These are phyloP conservation scores for Parnassius apollo DNA, from an alignment of 2,888 invertebrate species.

Conservation along the genomic window DNA sequence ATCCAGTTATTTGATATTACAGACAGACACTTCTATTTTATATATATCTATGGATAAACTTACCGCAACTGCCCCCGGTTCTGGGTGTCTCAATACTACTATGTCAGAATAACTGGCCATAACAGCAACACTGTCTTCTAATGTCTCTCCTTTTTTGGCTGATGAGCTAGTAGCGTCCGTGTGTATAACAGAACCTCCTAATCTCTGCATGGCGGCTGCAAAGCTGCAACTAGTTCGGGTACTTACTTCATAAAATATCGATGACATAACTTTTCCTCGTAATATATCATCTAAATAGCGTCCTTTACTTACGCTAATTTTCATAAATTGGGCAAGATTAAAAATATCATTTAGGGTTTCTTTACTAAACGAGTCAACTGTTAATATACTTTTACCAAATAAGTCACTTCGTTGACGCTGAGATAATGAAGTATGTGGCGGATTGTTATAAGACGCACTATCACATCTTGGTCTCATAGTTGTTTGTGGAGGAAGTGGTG, in stretches of 20 bases:
- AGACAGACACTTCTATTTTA: background rate
- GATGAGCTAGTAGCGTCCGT: slow-evolving; percentile 96
- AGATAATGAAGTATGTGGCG: slow-evolving; percentile 58
- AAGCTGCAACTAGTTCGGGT: slow-evolving; percentile 98
- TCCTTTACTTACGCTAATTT: slow-evolving; percentile 91
- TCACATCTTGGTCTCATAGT: slow-evolving; percentile 78
- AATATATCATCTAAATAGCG: slow-evolving; percentile 91
- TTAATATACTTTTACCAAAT: slow-evolving; percentile 89
- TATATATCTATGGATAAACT: slow-evolving; percentile 53
- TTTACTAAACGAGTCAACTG: slow-evolving; percentile 92
- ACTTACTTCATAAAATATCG: slow-evolving; percentile 98
- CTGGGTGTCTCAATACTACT: slow-evolving; percentile 95
- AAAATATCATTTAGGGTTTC: slow-evolving; percentile 96
- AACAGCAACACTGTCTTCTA: slow-evolving; percentile 92
- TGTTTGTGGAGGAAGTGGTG: slow-evolving; percentile 73
- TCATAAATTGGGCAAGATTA: slow-evolving; percentile 94
- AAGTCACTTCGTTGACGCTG: slow-evolving; percentile 73
- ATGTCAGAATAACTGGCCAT: slow-evolving; percentile 97
- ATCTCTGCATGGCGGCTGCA: slow-evolving; percentile 96
- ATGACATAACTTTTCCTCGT: slow-evolving; percentile 96
- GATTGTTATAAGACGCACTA: slow-evolving; percentile 75
- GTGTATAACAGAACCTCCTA: slow-evolving; percentile 95
- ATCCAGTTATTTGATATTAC: no score
- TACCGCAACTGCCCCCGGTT: slow-evolving; percentile 94
- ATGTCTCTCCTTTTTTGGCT: slow-evolving; percentile 96